phyloP scores from a whole-genome alignment of 2,797 vertebrate species.

The Anolis apletophallus region DNA sequence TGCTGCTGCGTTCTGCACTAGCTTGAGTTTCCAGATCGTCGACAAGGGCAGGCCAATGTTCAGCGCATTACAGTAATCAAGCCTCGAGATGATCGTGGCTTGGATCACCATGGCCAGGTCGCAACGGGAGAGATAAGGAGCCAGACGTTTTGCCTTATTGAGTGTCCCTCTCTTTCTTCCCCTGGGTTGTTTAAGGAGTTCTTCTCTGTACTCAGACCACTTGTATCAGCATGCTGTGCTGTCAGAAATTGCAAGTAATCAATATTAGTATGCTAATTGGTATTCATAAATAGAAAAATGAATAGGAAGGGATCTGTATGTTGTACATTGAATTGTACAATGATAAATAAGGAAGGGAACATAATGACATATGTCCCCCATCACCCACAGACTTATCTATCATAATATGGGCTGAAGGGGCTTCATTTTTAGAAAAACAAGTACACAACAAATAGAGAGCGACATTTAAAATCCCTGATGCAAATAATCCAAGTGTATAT shows the following conservation, averaged over 20 bases:
- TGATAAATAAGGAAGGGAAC: background rate
- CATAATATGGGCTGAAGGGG: background rate
- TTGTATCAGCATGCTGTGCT: background rate
- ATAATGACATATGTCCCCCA: background rate
- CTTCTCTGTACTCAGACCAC: background rate
- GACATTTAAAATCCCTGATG: background rate
- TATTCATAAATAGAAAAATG: background rate
- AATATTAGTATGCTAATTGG: background rate
- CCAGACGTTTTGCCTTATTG: no score
- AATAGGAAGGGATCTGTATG: background rate
- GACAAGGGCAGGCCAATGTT: no score
- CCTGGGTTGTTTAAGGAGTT: background rate
- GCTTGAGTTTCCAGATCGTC: no score
- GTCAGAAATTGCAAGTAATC: background rate
- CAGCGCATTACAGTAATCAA: no score
- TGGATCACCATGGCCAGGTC: no score
- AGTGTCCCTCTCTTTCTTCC: background rate
- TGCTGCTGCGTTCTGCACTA: no score
- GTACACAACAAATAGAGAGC: background rate
- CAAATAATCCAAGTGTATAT: background rate
- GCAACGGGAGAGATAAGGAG: no score
- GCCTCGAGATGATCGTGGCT: no score
- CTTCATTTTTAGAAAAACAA: background rate
- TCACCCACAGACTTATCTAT: background rate
- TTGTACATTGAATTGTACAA: background rate